A percentile compares a stretch with the other conserved stretches of the same genome.
phyloP scores from a whole-genome alignment of 2,888 invertebrate species.

The Pardosa pseudoannulata region DNA sequence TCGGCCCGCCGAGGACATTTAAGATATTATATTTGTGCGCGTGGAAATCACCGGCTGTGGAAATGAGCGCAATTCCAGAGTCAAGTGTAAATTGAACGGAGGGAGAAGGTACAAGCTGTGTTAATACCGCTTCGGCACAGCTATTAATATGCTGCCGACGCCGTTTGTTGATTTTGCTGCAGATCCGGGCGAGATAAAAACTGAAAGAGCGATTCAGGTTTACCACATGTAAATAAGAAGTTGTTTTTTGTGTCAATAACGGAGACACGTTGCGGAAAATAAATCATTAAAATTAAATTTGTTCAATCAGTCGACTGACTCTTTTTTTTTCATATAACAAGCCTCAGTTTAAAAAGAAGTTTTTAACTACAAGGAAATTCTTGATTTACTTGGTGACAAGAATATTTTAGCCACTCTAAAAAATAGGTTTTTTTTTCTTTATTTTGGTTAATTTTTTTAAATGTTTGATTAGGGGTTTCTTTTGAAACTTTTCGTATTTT shows the following conservation, averaged over 20 bases:
- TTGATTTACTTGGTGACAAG: too few relatives aligned
- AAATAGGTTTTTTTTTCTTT: too few relatives aligned
- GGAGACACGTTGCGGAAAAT: background rate
- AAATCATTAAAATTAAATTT: background rate
- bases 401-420: too few relatives aligned
- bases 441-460: too few relatives aligned
- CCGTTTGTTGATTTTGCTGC: background rate
- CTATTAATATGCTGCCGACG: background rate
- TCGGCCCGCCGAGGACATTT: background rate
- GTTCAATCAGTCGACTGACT: background rate
- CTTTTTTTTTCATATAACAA: too few relatives aligned
- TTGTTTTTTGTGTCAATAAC: background rate
- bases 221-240: slow-evolving; percentile 1
- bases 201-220: background rate
- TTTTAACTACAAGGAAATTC: too few relatives aligned
- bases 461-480: too few relatives aligned
- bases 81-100: slow-evolving; percentile 6
- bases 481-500: too few relatives aligned
- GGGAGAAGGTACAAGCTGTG: background rate
- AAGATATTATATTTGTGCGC: background rate
- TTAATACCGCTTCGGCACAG: background rate
- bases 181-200: background rate
- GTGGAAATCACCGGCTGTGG: background rate
- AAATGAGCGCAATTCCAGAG: slow-evolving; percentile 6
- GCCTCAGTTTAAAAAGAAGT: too few relatives aligned